These are phyloP conservation scores for Pentalonia nigronervosa DNA, from an alignment of 1,140 invertebrate species.

Conservation along the genomic window DNA sequence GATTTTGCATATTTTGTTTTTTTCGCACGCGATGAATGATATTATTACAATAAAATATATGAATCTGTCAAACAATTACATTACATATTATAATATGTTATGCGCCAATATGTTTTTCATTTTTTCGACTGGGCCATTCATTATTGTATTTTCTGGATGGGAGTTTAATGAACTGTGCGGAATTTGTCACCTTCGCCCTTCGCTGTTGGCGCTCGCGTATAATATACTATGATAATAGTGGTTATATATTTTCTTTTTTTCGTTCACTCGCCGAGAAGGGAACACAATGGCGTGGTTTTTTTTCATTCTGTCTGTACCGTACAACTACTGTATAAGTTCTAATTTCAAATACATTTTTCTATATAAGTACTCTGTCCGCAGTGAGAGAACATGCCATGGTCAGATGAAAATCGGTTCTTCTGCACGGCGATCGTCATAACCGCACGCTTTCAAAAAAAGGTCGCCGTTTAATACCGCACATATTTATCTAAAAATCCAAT, in stretches of 20 bases:
- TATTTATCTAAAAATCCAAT: too few relatives aligned
- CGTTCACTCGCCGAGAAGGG: background rate
- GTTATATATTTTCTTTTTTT: conserved; percentile 35
- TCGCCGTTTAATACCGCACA: too few relatives aligned
- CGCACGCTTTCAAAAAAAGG: too few relatives aligned
- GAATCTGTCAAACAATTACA: conserved; percentile 37
- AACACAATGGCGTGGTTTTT: conserved; percentile 26
- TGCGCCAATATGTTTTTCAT: conserved; percentile 12
- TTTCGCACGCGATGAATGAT: background rate
- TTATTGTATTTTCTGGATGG: background rate
- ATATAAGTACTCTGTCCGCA: too few relatives aligned
- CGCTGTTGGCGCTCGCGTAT: background rate
- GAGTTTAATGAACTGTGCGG: conserved; percentile 53
- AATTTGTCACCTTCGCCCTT: conserved; percentile 35
- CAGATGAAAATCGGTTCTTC: too few relatives aligned
- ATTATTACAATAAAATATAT: background rate
- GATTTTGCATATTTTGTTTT: conserved; percentile 20
- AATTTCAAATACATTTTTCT: too few relatives aligned
- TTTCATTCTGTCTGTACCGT: conserved; percentile 14
- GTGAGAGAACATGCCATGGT: too few relatives aligned
- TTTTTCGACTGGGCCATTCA: background rate
- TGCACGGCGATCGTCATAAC: too few relatives aligned
- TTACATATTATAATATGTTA: background rate
- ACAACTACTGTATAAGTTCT: background rate
- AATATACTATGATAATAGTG: background rate